phyloP scores from a whole-genome alignment of 2,888 invertebrate species.

The Synergus gifuensis region DNA sequence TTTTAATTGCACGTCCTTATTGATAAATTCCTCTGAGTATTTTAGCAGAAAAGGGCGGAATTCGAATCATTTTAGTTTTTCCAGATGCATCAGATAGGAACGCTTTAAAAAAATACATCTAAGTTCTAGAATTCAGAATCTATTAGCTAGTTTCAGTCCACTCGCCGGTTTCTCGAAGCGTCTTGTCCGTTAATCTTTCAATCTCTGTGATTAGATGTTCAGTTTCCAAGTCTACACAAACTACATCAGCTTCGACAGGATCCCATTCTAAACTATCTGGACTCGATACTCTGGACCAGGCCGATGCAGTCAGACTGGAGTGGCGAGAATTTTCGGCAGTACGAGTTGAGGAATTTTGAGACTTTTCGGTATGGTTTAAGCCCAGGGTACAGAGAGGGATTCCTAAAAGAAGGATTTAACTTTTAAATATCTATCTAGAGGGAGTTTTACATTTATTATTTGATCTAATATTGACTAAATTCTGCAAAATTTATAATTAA shows the following conservation, averaged over 20 bases:
- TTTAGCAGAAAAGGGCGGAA: slow-evolving; percentile 21
- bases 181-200: slow-evolving; percentile 83
- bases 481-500: not conserved
- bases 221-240: slow-evolving; percentile 83
- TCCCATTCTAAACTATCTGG: slow-evolving; percentile 86
- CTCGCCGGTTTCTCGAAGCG: slow-evolving; percentile 83
- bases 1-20: slow-evolving; percentile 22
- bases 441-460: too few relatives aligned
- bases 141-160: slow-evolving; percentile 67
- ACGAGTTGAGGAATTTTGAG: slow-evolving; percentile 16
- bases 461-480: not conserved
- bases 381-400: slow-evolving; percentile 11
- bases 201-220: slow-evolving; percentile 84
- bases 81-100: not conserved
- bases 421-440: not conserved
- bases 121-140: not conserved
- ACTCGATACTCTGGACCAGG: slow-evolving; percentile 82
- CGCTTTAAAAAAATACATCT: slow-evolving; percentile 31
- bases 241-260: slow-evolving; percentile 80
- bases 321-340: slow-evolving; percentile 58
- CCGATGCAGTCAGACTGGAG: slow-evolving; percentile 72
- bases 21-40: slow-evolving; percentile 12
- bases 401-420: not conserved
- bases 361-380: slow-evolving; percentile 12
- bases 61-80: not conserved